A percentile compares a stretch with the other conserved stretches of the same genome.
phyloP scores from a whole-genome alignment of 2,113 vertebrate genomes.

The Trichomycterus rosablanca region DNA sequence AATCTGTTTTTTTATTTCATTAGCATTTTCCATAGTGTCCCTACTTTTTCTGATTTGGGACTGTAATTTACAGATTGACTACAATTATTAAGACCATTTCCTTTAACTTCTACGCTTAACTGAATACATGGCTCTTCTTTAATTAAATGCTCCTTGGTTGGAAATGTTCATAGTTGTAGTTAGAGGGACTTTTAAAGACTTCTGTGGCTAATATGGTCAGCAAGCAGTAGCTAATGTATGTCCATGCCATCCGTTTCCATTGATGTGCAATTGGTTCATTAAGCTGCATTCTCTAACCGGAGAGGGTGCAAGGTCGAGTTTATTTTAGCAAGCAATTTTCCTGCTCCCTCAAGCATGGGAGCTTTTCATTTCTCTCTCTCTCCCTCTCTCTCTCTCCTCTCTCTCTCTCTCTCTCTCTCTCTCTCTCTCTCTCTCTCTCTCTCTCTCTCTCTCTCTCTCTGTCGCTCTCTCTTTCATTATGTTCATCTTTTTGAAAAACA shows the following conservation, averaged over 20 bases:
- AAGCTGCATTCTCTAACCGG: constrained; percentile 47
- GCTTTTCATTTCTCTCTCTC: constrained; percentile 33
- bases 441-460: constrained; percentile 12
- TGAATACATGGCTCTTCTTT: neutral
- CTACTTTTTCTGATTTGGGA: too few relatives aligned
- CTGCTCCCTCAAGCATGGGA: constrained; percentile 53
- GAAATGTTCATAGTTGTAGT: constrained; percentile 23
- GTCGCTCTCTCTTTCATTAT: constrained; percentile 4
- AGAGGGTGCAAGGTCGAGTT: constrained; percentile 53
- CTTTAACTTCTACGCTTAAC: constrained; percentile 3
- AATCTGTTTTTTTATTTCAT: too few relatives aligned
- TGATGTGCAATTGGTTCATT: constrained; percentile 56
- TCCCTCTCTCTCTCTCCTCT: constrained; percentile 5
- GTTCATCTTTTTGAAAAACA: constrained; percentile 18
- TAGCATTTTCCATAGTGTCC: too few relatives aligned
- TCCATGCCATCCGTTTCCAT: constrained; percentile 41
- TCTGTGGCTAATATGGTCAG: constrained; percentile 26
- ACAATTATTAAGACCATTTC: constrained; percentile 6
- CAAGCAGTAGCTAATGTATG: constrained; percentile 34
- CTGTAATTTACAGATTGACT: constrained; percentile 6
- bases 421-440: constrained; percentile 13
- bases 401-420: constrained; percentile 11
- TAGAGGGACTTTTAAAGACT: constrained; percentile 20
- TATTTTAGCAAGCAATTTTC: constrained; percentile 57
- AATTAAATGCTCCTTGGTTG: constrained; percentile 23